Evolutionary conservation across 1,140 invertebrate genomes (phyloP).

Genomic region (Oedothorax gibbosus): DNA sequence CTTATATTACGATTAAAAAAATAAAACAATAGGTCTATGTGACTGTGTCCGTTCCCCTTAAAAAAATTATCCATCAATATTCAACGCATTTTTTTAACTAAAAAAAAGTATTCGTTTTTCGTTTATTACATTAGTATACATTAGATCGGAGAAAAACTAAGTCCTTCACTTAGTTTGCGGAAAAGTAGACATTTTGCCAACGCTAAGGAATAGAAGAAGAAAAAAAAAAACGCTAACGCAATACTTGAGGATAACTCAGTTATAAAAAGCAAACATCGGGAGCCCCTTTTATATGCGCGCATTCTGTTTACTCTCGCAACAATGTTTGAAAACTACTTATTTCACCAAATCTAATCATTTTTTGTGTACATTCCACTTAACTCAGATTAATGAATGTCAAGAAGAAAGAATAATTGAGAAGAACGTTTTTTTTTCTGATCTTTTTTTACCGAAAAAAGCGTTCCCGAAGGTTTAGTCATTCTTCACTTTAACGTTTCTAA

Average conservation of each 20-base stretch:
- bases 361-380: conserved; percentile 55
- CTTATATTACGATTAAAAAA: too few relatives aligned
- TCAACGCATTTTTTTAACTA: conserved; percentile 17
- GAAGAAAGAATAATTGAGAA: conserved; percentile 52
- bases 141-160: conserved; percentile 23
- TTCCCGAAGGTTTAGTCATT: conserved; percentile 6
- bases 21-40: too few relatives aligned
- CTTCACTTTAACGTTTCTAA: conserved; percentile 3
- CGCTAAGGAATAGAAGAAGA: conserved; percentile 12
- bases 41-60: too few relatives aligned
- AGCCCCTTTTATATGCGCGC: background rate
- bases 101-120: background rate
- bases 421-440: conserved; percentile 43
- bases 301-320: conserved; percentile 46
- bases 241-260: conserved; percentile 53
- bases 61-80: background rate
- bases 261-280: conserved; percentile 54
- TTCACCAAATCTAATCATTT: conserved; percentile 58
- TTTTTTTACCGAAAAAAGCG: background rate
- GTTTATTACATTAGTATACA: conserved; percentile 45
- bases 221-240: conserved; percentile 36
- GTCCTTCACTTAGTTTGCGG: conserved; percentile 12
- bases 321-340: conserved; percentile 57
- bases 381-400: conserved; percentile 55
- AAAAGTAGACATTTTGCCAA: conserved; percentile 17